Base-by-base conservation (phyloP, 2,888 invertebrate species). In the Mamestra brassicae region DNA sequence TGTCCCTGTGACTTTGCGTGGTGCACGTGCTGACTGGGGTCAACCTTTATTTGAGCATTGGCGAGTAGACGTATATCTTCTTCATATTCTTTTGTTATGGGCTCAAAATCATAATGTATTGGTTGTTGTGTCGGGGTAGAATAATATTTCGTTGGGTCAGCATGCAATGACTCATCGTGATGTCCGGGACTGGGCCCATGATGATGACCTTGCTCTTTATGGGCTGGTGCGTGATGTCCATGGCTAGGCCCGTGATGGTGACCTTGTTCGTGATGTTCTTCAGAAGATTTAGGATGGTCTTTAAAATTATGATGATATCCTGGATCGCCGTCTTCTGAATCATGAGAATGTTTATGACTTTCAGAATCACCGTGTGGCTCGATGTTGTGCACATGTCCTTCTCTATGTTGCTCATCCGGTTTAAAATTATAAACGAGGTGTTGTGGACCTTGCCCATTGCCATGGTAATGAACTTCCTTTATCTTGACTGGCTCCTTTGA, bases 21-120 rank as follows among this genome's bases (percentile, higher is more conserved):
- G 52, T 91, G 88, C 38, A 92, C 86, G 63, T 94, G 93, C 79
- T 94, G 94, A 80, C 88, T 90, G 26, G 93, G 94, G 74, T 95
- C 90, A 8, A 93, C 93, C 81, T 92, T 92, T 81, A 94, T 93
- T 36, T 90, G 84, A 64, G 92, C 93, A 47, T 88, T 89, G n/a
- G 92, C 90, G 8, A 91, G 61, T 61, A 93, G 80, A 42, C 88
- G 89, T 70, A 95, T 92, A 74, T 95, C 91, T 84, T 94, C 93
- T 83, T 95, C 94, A 78, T 93, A 93, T 81, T 95, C 92, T 45
- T 82, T 79, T 10, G 90, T 88, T 79, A 93, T 86, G 15, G 92
- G 89, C 64, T 92, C 90, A 62, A 90, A 90, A 68, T 86, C 87
- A n/a, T 85, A 85, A 34, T 88, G 85, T 77, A 85, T 83, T 52